A percentile compares a stretch with the other conserved stretches of the same genome.
Evolutionary conservation across 2,113 vertebrate genomes (phyloP).

Genomic region (Prietella phreatophila): DNA sequence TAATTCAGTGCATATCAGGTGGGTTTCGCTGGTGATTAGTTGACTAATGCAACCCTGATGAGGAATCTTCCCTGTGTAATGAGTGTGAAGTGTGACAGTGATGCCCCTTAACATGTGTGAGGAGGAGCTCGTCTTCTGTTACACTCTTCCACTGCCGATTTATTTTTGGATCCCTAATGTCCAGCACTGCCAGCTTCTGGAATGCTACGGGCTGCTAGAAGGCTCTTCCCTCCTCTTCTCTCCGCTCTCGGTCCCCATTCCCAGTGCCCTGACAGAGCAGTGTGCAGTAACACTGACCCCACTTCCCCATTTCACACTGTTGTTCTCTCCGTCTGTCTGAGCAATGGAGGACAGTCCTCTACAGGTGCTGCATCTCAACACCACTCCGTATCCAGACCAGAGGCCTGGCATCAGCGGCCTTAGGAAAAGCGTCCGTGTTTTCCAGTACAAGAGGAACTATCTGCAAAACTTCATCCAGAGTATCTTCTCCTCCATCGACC

Average conservation of each 20-base stretch:
- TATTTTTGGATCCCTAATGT: slow-evolving; percentile 73
- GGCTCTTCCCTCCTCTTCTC: slow-evolving; percentile 51
- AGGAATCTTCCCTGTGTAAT: not conserved
- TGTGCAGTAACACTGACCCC: slow-evolving; percentile 58
- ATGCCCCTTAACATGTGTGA: slow-evolving; percentile 78
- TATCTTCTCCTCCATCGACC: slow-evolving; percentile 91
- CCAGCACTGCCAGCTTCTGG: slow-evolving; percentile 57
- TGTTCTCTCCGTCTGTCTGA: slow-evolving; percentile 51
- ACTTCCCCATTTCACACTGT: slow-evolving; percentile 47
- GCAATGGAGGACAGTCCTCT: slow-evolving; percentile 83
- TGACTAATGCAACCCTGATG: not conserved
- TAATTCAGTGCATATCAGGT: not conserved
- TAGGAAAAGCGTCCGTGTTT: slow-evolving; percentile 81
- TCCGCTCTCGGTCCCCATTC: slow-evolving; percentile 56
- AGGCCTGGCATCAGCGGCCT: slow-evolving; percentile 83
- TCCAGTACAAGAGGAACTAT: slow-evolving; percentile 86
- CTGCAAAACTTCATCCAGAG: slow-evolving; percentile 96
- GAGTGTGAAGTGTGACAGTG: slow-evolving; percentile 78
- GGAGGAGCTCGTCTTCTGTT: slow-evolving; percentile 73
- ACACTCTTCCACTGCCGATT: slow-evolving; percentile 64
- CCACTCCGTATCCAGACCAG: slow-evolving; percentile 87
- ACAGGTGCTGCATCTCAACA: slow-evolving; percentile 84
- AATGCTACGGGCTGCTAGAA: slow-evolving; percentile 62
- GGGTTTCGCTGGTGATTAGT: slow-evolving; percentile 11
- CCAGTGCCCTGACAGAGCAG: slow-evolving; percentile 55